Percentiles rank a stretch among this genome's conserved stretches.
These are phyloP conservation scores for Anagyrus pseudococci DNA, from an alignment of 2,888 invertebrate genomes.

Conservation along the genomic window DNA sequence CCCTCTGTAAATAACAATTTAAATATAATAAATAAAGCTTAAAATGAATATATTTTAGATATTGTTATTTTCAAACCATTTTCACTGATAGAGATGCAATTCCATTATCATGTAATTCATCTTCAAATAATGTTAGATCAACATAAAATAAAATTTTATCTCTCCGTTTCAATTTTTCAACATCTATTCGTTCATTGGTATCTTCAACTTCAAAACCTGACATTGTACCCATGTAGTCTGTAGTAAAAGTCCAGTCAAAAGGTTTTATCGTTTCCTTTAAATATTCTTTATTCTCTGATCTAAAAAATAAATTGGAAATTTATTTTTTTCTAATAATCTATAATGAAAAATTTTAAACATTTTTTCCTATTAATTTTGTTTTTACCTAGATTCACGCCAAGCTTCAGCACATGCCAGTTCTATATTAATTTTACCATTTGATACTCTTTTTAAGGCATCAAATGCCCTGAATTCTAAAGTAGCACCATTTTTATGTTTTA, in stretches of 20 bases:
- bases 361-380: constrained; percentile 2
- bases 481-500: constrained; percentile 75
- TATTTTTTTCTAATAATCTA: constrained; percentile 2
- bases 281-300: constrained; percentile 68
- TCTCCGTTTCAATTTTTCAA: constrained; percentile 84
- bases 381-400: constrained; percentile 88
- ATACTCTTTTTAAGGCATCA: constrained; percentile 86
- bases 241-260: constrained; percentile 98
- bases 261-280: constrained; percentile 81
- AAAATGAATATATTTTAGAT: constrained; percentile 12
- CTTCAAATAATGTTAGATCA: constrained; percentile 93
- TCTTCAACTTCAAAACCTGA: constrained; percentile 68
- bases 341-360: not conserved
- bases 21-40: too few species aligned
- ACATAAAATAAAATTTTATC: constrained; percentile 95
- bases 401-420: constrained; percentile 90
- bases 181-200: constrained; percentile 81
- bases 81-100: constrained; percentile 89
- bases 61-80: constrained; percentile 79
- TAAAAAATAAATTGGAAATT: constrained; percentile 51
- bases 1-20: constrained; percentile 72
- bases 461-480: constrained; percentile 85
- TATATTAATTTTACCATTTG: constrained; percentile 74
- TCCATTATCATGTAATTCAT: constrained; percentile 98
- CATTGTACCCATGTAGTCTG: constrained; percentile 86